Percentiles rank a stretch among this genome's conserved stretches.
These are phyloP conservation scores for Panurus biarmicus DNA, from an alignment of 2,113 vertebrate genomes.

Conservation along the genomic window DNA sequence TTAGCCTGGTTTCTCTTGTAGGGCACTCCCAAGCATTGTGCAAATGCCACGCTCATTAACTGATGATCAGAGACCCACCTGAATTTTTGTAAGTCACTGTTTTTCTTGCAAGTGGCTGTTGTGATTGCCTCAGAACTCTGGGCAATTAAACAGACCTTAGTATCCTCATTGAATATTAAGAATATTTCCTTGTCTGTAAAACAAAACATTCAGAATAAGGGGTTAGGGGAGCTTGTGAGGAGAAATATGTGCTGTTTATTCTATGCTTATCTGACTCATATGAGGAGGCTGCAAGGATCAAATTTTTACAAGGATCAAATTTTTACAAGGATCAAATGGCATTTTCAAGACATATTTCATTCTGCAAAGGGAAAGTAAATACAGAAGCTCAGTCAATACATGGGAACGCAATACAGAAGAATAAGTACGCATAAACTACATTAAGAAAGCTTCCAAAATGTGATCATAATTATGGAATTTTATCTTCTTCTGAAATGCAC, in stretches of 20 bases:
- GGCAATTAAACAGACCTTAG: slow-evolving; percentile 76
- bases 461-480: neutral
- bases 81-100: slow-evolving; percentile 76
- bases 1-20: slow-evolving; percentile 73
- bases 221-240: neutral
- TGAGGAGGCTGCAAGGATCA: neutral
- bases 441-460: neutral
- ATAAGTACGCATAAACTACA: neutral
- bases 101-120: slow-evolving; percentile 63
- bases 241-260: neutral
- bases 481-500: neutral
- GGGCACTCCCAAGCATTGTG: slow-evolving; percentile 78
- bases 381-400: neutral
- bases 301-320: neutral
- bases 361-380: neutral
- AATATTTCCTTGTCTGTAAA: slow-evolving; percentile 76
- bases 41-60: slow-evolving; percentile 77
- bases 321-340: neutral
- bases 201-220: neutral
- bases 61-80: slow-evolving; percentile 81
- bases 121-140: slow-evolving; percentile 57
- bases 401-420: neutral
- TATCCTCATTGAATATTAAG: slow-evolving; percentile 82
- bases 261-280: neutral
- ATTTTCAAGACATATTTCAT: neutral